Evolutionary conservation across 2,797 vertebrate species (phyloP).

Genomic region (Trachurus trachurus): DNA sequence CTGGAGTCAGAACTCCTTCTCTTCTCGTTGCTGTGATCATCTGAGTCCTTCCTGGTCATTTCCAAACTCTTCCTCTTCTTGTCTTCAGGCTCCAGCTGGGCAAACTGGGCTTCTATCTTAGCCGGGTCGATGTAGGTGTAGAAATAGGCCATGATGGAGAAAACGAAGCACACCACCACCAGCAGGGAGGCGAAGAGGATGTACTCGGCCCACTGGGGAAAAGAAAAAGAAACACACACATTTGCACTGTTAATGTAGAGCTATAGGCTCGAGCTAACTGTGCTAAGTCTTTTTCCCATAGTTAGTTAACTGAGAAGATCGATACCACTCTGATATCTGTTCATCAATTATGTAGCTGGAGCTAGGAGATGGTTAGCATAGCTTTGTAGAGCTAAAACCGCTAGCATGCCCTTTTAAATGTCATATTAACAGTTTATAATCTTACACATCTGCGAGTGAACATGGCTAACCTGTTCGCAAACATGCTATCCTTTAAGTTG

Average conservation of each 20-base stretch:
- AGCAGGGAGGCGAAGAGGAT: conserved; percentile 92
- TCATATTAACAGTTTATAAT: too few species aligned
- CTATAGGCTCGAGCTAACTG: background rate
- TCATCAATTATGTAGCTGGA: too few species aligned
- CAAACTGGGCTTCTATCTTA: conserved; percentile 89
- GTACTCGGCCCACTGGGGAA: conserved; percentile 94
- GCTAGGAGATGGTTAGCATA: too few species aligned
- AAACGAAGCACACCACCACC: conserved; percentile 89
- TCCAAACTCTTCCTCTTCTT: conserved; percentile 69
- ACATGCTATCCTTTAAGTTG: too few species aligned
- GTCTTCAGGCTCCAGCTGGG: conserved; percentile 67
- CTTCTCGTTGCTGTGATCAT: background rate
- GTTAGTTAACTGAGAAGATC: too few species aligned
- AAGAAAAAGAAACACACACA: conserved; percentile 26
- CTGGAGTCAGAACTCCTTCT: conserved; percentile 55
- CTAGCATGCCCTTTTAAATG: too few species aligned
- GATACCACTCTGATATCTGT: too few species aligned
- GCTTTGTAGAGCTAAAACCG: too few species aligned
- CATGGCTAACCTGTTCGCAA: too few species aligned
- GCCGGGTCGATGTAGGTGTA: conserved; percentile 92
- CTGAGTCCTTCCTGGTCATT: conserved; percentile 54
- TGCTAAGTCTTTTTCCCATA: background rate
- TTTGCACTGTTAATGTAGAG: background rate
- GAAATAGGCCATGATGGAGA: conserved; percentile 92
- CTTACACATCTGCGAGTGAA: too few species aligned